Conservation (phyloP, 2,113 vertebrate species). For the Amazona vittata region DNA sequence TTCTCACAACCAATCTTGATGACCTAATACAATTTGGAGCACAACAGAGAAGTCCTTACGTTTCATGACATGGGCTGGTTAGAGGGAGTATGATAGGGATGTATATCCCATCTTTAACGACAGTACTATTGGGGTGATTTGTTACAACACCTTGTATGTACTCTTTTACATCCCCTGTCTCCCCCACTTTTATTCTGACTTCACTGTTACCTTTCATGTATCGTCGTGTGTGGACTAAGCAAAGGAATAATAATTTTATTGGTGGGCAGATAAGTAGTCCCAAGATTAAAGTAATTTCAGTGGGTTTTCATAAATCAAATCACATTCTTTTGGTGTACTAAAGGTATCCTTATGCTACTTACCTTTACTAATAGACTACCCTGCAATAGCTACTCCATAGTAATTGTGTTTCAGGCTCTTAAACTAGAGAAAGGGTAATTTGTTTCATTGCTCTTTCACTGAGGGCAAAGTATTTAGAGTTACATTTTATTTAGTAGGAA, state of each 20-base stretch:
- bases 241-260: neutral
- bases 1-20: neutral
- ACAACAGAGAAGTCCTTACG: neutral
- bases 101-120: neutral
- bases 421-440: neutral
- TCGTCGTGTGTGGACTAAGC: neutral
- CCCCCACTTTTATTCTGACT: fast-evolving
- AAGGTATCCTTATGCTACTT: neutral
- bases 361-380: neutral
- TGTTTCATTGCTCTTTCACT: neutral
- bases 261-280: neutral
- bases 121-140: neutral
- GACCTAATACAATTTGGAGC: neutral
- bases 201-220: neutral
- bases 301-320: neutral
- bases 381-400: neutral
- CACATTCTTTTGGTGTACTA: neutral
- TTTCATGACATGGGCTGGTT: neutral
- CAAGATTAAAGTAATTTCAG: neutral
- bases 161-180: fast-evolving
- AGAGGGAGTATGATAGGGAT: neutral
- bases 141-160: neutral
- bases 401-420: neutral
- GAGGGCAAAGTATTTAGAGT: neutral
- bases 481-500: neutral